phyloP scores from a whole-genome alignment of 2,888 invertebrate genomes.

The Periphyllus acericola region DNA sequence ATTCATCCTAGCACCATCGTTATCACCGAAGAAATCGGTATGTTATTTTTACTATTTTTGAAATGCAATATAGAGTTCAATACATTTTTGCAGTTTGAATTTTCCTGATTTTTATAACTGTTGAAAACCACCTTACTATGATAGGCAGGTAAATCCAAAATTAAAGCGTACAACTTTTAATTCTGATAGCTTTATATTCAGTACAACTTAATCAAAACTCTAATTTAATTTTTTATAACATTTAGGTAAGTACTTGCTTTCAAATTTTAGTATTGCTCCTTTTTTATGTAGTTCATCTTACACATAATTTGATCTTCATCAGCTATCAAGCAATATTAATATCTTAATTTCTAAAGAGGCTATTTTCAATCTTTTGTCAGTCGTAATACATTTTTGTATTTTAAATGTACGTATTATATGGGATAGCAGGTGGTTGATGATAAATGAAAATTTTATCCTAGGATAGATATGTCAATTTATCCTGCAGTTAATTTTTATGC shows the following conservation, averaged over 20 bases:
- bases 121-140: neutral
- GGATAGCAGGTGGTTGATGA: too few species aligned
- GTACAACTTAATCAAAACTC: neutral
- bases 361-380: neutral
- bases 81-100: neutral
- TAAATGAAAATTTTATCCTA: too few species aligned
- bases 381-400: too few species aligned
- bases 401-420: too few species aligned
- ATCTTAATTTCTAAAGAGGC: neutral
- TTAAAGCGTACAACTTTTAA: too few species aligned
- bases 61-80: neutral
- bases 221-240: neutral
- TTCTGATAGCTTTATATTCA: too few species aligned
- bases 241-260: neutral
- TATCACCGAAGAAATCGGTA: slow-evolving; percentile 60
- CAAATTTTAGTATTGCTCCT: neutral
- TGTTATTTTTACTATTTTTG: neutral
- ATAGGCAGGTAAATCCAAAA: too few species aligned
- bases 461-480: too few species aligned
- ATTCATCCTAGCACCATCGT: slow-evolving; percentile 76
- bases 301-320: too few species aligned
- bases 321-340: neutral
- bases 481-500: too few species aligned
- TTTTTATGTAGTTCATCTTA: neutral
- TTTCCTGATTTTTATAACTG: neutral